phyloP scores from a whole-genome alignment of 2,113 vertebrate species.

The Gulo gulo region DNA sequence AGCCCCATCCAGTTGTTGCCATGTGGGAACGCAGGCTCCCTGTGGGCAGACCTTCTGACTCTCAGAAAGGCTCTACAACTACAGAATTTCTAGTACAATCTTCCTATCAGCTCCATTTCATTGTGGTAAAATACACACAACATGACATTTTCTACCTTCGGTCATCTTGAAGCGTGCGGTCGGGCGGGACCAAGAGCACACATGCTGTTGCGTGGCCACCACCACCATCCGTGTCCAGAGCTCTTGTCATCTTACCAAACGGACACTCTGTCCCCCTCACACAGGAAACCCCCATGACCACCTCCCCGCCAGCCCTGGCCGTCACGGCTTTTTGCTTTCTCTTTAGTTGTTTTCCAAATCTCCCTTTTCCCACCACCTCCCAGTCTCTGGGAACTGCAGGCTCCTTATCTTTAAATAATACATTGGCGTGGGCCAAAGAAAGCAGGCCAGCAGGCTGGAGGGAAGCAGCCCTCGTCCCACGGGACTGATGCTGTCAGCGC shows the following conservation, averaged over 20 bases:
- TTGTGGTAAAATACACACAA: background rate
- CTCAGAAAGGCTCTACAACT: background rate
- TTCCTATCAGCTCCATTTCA: background rate
- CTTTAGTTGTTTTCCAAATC: background rate
- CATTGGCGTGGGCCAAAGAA: background rate
- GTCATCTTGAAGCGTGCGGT: accelerated
- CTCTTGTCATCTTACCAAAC: background rate
- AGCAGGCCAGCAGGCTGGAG: too few relatives aligned
- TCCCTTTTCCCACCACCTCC: background rate
- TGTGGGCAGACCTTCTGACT: background rate
- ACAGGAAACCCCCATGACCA: accelerated
- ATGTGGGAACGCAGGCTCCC: background rate
- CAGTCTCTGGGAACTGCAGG: background rate
- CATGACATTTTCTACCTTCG: background rate
- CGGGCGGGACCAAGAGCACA: accelerated
- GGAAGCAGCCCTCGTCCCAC: accelerated
- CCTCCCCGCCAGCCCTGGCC: background rate
- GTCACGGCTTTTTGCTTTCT: background rate
- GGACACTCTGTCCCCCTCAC: background rate
- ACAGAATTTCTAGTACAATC: background rate
- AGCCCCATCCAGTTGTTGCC: background rate
- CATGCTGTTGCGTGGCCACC: accelerated
- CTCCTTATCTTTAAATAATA: background rate
- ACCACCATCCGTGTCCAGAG: background rate
- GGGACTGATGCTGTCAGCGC: background rate